A percentile compares a stretch with the other conserved stretches of the same genome.
Conservation (phyloP, 2,888 invertebrate species). For the Aleiodes leptofemur region DNA sequence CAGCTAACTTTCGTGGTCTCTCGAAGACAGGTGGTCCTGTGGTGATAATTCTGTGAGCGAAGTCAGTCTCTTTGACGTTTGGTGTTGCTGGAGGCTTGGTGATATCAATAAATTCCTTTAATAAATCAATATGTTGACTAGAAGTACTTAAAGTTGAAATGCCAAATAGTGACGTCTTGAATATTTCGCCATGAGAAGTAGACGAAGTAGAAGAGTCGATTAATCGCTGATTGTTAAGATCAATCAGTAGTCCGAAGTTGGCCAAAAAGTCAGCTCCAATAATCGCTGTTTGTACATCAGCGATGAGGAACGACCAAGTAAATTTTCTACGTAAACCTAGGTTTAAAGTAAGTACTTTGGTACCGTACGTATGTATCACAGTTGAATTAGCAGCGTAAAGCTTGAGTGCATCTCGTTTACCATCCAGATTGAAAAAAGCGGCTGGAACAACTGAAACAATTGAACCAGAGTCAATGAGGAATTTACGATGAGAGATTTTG, state of each 20-base stretch:
- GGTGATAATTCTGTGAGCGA: no score
- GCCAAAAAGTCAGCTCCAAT: constrained; percentile 7
- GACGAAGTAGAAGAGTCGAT: constrained; percentile 22
- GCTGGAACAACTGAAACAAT: constrained; percentile 2
- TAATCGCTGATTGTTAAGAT: background rate
- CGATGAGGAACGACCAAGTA: background rate
- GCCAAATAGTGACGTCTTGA: no score
- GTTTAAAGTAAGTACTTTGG: background rate
- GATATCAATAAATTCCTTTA: no score
- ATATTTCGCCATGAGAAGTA: no score
- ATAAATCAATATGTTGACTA: no score
- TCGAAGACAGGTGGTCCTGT: no score
- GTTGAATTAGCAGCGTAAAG: background rate
- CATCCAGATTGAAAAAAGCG: no score
- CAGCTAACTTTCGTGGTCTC: no score
- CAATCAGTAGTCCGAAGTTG: background rate
- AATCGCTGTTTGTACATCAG: constrained; percentile 14
- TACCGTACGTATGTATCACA: constrained; percentile 25
- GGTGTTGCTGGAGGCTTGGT: no score
- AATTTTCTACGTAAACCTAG: constrained; percentile 3
- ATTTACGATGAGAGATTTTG: background rate
- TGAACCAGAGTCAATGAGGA: constrained; percentile 22
- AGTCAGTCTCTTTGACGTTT: no score
- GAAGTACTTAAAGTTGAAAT: no score
- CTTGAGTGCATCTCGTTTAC: no score